Evolutionary conservation across 2,888 invertebrate species (phyloP).

Genomic region (Pristionchus exspectatus): DNA sequence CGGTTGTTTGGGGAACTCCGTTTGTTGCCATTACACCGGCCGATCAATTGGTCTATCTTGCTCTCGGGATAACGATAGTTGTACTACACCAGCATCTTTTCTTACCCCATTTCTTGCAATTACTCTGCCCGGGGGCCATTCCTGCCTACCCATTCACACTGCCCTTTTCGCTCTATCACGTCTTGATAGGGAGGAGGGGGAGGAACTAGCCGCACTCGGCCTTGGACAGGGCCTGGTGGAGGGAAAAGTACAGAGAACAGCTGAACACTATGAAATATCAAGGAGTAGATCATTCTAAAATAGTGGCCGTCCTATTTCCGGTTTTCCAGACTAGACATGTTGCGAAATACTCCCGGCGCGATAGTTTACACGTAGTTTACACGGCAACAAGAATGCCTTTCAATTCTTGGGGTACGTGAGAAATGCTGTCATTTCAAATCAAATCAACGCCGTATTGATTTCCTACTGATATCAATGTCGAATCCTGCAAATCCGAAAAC

Average conservation of each 20-base stretch:
- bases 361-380: no score
- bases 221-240: not conserved
- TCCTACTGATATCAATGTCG: no score
- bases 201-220: not conserved
- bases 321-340: not conserved
- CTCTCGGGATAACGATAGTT: not conserved
- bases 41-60: not conserved
- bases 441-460: not conserved
- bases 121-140: not conserved
- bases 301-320: not conserved
- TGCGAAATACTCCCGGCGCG: not conserved
- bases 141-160: conserved; percentile 15
- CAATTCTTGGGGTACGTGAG: not conserved
- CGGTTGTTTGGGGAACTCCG: not conserved
- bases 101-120: not conserved
- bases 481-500: not conserved
- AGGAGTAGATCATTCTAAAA: not conserved
- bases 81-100: not conserved
- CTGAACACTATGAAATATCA: not conserved
- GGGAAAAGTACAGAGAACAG: not conserved
- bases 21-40: not conserved
- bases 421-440: not conserved
- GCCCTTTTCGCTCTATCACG: conserved; percentile 24
- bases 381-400: no score
- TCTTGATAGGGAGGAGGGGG: not conserved